These are phyloP conservation scores for Ferrisia virgata DNA, from an alignment of 2,888 invertebrate genomes.

Conservation along the genomic window DNA sequence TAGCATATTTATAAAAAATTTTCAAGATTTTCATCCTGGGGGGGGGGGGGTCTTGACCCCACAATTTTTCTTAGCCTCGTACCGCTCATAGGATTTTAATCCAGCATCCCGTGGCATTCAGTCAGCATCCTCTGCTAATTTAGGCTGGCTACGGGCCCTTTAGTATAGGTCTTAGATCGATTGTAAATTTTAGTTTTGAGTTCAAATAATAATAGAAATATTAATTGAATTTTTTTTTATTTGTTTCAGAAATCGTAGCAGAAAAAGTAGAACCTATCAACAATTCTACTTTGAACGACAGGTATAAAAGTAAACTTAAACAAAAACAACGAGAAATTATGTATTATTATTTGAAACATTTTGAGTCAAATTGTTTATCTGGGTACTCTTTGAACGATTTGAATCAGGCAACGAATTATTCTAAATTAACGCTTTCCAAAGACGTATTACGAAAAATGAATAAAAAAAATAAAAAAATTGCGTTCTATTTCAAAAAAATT, in stretches of 20 bases:
- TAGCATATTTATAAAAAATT: no score
- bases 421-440: background rate
- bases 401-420: slow-evolving; percentile 20
- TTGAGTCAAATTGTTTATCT: slow-evolving; percentile 13
- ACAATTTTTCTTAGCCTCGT: no score
- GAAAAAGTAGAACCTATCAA: slow-evolving; percentile 35
- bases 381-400: background rate
- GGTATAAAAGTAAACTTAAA: slow-evolving; percentile 32
- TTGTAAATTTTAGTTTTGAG: no score
- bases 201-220: no score
- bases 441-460: background rate
- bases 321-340: background rate
- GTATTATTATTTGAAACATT: slow-evolving; percentile 35
- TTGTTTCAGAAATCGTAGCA: slow-evolving; percentile 37
- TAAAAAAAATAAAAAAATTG: background rate
- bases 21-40: no score
- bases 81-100: no score
- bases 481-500: slow-evolving; percentile 31
- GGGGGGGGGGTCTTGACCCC: no score
- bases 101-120: no score
- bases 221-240: background rate
- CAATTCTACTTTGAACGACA: slow-evolving; percentile 37
- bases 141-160: no score
- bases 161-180: no score
- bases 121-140: no score